These are phyloP conservation scores for Sebastes vulpes DNA, from an alignment of 2,797 vertebrate genomes.

Conservation along the genomic window DNA sequence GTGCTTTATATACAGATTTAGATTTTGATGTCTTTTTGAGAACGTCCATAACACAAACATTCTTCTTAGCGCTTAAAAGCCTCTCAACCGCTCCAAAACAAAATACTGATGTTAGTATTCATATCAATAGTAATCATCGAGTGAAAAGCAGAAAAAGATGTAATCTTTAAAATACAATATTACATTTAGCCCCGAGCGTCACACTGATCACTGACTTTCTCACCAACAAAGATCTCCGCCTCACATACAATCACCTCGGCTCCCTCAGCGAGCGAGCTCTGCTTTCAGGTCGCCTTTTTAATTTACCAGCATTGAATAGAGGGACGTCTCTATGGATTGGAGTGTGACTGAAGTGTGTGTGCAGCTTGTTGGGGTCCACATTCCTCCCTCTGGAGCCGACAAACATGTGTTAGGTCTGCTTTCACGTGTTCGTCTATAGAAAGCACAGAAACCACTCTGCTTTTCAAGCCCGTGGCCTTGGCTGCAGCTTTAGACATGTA, in stretches of 20 bases:
- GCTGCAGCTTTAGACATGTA: conserved; percentile 22
- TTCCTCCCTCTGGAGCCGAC: conserved; percentile 15
- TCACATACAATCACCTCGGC: not conserved
- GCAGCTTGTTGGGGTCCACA: conserved; percentile 12
- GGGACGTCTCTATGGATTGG: conserved; percentile 21
- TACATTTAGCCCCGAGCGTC: not conserved
- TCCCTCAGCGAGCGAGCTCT: not conserved
- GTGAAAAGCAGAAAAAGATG: not conserved
- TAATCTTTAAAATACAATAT: not conserved
- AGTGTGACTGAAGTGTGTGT: conserved; percentile 20
- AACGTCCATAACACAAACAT: not conserved
- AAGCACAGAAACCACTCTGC: conserved; percentile 20
- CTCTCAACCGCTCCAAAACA: not conserved
- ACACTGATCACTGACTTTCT: not conserved
- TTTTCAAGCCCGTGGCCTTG: conserved; percentile 53
- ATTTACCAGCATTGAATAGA: conserved; percentile 46
- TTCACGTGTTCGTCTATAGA: conserved; percentile 23
- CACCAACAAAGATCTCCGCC: conserved; percentile 5
- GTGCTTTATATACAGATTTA: not conserved
- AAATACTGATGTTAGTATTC: not conserved
- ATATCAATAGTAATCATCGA: not conserved
- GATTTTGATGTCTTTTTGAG: not conserved
- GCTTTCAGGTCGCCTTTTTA: conserved; percentile 42
- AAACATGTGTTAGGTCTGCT: conserved; percentile 22
- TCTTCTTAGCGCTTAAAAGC: not conserved